These are phyloP conservation scores for Drosophila lowei DNA, from an alignment of 1,140 invertebrate species.

Conservation along the genomic window DNA sequence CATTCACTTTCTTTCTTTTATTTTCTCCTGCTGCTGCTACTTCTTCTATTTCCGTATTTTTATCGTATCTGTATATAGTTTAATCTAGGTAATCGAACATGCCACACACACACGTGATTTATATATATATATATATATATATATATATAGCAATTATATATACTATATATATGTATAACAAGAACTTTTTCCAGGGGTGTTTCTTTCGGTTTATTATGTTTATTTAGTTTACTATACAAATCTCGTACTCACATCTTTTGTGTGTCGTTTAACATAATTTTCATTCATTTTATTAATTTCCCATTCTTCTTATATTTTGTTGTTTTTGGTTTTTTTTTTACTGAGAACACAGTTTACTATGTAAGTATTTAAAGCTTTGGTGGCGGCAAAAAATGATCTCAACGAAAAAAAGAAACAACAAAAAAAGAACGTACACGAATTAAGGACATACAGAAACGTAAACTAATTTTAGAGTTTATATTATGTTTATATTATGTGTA, in stretches of 20 bases:
- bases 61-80: slow-evolving; percentile 35
- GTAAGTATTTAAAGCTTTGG: slow-evolving; percentile 80
- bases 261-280: slow-evolving; percentile 53
- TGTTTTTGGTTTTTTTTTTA: slow-evolving; percentile 31
- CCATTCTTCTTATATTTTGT: slow-evolving; percentile 10
- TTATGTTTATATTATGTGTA: slow-evolving; percentile 12
- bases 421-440: slow-evolving; percentile 2
- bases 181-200: slow-evolving; percentile 56
- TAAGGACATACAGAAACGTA: slow-evolving; percentile 8
- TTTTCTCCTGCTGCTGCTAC: slow-evolving; percentile 13
- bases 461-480: slow-evolving; percentile 26
- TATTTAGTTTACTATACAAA: slow-evolving; percentile 76
- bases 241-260: slow-evolving; percentile 38
- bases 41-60: slow-evolving; percentile 7
- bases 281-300: slow-evolving; percentile 41
- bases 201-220: slow-evolving; percentile 36
- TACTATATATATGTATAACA: slow-evolving; percentile 64
- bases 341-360: slow-evolving; percentile 76
- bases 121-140: slow-evolving; percentile 34
- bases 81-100: slow-evolving; percentile 61
- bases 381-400: slow-evolving; percentile 62
- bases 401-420: slow-evolving; percentile 17
- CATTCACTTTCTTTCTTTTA: neutral
- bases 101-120: slow-evolving; percentile 72
- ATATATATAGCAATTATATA: slow-evolving; percentile 26